Base-by-base conservation (phyloP, 1,140 invertebrate species). In the Chelonus insularis region DNA sequence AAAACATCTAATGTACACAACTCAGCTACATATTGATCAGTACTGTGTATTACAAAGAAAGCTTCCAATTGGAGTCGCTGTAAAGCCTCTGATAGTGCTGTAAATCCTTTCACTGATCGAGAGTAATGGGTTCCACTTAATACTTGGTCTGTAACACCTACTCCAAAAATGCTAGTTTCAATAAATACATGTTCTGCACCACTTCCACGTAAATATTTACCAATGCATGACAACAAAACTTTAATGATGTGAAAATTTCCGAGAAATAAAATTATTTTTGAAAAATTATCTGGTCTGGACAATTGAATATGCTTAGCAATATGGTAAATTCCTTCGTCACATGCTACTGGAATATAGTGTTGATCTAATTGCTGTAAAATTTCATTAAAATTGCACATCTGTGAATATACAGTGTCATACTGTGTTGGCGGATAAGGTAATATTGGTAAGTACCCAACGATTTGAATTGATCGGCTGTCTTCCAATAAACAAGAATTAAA, bases 101-200 rank as follows among this genome's bases (percentile, higher is more conserved):
- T 50, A 54, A 54, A 61, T 20, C 59, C 41, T 21, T 54, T 61
- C 9, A 55, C 14, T 36, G 59, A 61, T 36, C 59, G 45, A 4
- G 8, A 12, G 36, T 55, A 61, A 21, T 61, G 59, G 9, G 59
- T 21, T 4, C 59, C 39, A 20, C 9, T 54, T 16, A 61, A 55
- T 21, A 61, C 59, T 47, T 61, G 51, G 7, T 61, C 50, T 12
- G 36, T 16, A 25, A 54, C 37, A 37, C 7, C 23, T 1, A 54
- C 39, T 14, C 59, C 59, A 55, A 54, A 61, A 4, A 55, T 11
- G 14, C 32, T 14, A 2, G 39, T 23, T 8, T 50, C 47, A 4
- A 21, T 23, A 25, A 50, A 23, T 21, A 50, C 20, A 29, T 50
- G 21, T 23, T 50, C 47, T n/a, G 25, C 9, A 23, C 47, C 47